Evolutionary conservation across 2,113 vertebrate species (phyloP).

Genomic region (Pseudolaguvia tuberculata): DNA sequence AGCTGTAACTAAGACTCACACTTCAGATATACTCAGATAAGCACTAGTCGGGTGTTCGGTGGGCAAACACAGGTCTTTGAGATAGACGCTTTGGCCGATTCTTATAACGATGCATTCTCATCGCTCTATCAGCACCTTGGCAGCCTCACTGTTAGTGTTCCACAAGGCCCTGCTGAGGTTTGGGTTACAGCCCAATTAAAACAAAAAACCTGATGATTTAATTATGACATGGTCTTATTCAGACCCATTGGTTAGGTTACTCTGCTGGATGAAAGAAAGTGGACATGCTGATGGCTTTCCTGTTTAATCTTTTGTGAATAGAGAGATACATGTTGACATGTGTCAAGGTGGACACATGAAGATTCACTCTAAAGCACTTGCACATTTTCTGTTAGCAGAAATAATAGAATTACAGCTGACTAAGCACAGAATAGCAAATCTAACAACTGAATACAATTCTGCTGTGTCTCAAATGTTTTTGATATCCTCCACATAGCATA

Average conservation of each 20-base stretch:
- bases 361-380: neutral
- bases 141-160: constrained; percentile 50
- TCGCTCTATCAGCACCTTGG: constrained; percentile 52
- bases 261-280: constrained; percentile 26
- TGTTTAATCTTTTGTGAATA: neutral
- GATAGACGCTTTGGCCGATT: constrained; percentile 42
- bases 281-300: constrained; percentile 14
- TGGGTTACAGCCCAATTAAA: constrained; percentile 76
- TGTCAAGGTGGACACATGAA: neutral
- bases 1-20: constrained; percentile 67
- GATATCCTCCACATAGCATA: too few relatives aligned
- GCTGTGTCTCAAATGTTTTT: too few relatives aligned
- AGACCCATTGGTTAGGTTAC: constrained; percentile 81
- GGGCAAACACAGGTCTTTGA: constrained; percentile 47
- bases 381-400: neutral
- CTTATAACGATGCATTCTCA: constrained; percentile 44
- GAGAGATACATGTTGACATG: neutral
- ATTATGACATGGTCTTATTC: constrained; percentile 87
- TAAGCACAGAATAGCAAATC: too few relatives aligned
- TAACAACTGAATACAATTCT: neutral
- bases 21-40: constrained; percentile 68
- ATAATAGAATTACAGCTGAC: neutral
- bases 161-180: constrained; percentile 66
- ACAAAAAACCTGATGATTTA: constrained; percentile 87
- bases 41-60: constrained; percentile 60